Evolutionary conservation across 2,113 vertebrate species (phyloP), one percentile per base, ranked within the genome.

Genomic region (Erpornis zantholeuca): DNA sequence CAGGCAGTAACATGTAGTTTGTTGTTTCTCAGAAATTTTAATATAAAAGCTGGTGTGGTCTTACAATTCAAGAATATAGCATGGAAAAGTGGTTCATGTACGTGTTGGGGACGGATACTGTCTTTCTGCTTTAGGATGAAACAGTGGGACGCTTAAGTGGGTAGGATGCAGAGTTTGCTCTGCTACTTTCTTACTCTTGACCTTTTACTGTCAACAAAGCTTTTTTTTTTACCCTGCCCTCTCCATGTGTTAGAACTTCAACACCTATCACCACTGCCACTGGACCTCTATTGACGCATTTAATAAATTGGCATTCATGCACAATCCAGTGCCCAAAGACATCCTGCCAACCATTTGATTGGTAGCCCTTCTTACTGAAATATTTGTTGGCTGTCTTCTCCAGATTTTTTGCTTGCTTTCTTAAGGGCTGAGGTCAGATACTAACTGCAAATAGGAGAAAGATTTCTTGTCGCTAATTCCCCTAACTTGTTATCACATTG

Each of bases 21-120:
- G 0, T 75, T 71, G 21, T 89, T 91, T 42, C 44, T 27, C 29
- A 54, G 84, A 40, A 91, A 70, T 72, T 69, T 53, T 38, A 69
- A n/a, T 73, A 20, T 40, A 2, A 73, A 81, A 63, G n/a, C 29
- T 80, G 38, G 8, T 49, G 7, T 69, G 35, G 7, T 56, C 7
- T 71, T 82, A 25, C 0, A 0, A 24, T 73, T 78, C 44, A 11
- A 78, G 60, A 88, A 18, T 11, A 3, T 50, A 11, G 31, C 15
- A 45, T 17, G 54, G 23, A 49, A n/a, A 78, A 71, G 20, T 36
- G 15, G 19, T 71, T 79, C 0, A 0, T 27, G 2, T 25, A 5
- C 35, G 19, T 59, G 19, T 59, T 24, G 22, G 15, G 24, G 29
- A 71, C 59, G 17, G 19, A 45, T 54, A 11, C 18, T n/a, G 77